These are phyloP conservation scores for Orchesellides sinensis DNA, from an alignment of 2,888 invertebrate species.

Conservation along the genomic window DNA sequence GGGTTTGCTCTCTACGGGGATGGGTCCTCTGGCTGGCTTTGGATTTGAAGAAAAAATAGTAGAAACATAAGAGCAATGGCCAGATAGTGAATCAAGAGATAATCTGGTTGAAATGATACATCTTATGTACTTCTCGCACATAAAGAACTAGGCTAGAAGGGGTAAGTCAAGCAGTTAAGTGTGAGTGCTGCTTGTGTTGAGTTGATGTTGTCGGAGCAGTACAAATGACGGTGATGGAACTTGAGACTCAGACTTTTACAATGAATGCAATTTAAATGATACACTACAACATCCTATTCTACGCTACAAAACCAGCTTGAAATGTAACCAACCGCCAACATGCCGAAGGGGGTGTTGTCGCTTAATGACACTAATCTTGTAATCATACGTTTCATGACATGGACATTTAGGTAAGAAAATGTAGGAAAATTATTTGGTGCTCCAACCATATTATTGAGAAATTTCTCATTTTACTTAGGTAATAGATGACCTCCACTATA, in stretches of 20 bases:
- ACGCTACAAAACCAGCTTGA: conserved; percentile 29
- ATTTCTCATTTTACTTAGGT: conserved; percentile 62
- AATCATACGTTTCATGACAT: conserved; percentile 71
- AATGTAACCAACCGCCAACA: conserved; percentile 46
- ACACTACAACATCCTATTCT: neutral
- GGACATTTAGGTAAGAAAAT: conserved; percentile 67
- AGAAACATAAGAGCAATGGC: conserved; percentile 52
- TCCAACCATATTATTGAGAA: conserved; percentile 53
- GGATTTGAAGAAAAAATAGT: conserved; percentile 18
- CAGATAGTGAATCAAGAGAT: conserved; percentile 59
- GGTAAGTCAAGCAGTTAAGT: conserved; percentile 7
- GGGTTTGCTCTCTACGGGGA: conserved; percentile 61
- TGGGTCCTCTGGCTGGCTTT: conserved; percentile 55
- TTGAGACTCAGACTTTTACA: neutral
- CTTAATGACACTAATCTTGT: conserved; percentile 75
- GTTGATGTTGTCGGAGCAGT: neutral
- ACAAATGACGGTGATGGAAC: neutral
- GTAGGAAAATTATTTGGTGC: conserved; percentile 43
- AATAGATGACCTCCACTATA: conserved; percentile 49
- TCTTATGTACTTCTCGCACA: conserved; percentile 12
- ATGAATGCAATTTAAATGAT: neutral
- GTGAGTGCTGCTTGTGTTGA: neutral
- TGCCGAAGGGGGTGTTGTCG: conserved; percentile 67
- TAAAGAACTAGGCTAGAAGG: conserved; percentile 6
- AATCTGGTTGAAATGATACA: conserved; percentile 60